Evolutionary conservation across 2,888 invertebrate species (phyloP), one percentile per base, ranked within the genome.

Genomic region (Xiphydria camelus): DNA sequence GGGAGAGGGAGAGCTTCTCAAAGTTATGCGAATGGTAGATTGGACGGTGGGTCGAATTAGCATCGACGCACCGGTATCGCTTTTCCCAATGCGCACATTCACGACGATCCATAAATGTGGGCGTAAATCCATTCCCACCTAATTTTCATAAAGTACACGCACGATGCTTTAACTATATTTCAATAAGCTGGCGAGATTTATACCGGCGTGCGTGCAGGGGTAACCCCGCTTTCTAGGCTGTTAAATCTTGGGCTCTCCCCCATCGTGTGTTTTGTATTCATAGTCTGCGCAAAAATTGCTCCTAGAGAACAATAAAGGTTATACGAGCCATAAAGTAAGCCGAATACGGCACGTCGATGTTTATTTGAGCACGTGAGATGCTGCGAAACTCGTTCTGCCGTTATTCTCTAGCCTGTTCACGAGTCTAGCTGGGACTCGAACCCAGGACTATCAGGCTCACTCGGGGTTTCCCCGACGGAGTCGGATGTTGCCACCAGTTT

Each of bases 241-340:
- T 66, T 69, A 68, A 70, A 70, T 70, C 66, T 64, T 53, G 45
- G 43, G 12, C 29, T 46, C 52, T 36, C 46, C 41, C 29, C 51
- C 57, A 47, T 66, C 57, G 65, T 63, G 59, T 50, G 59, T 68
- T 71, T 68, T 59, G 62, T 71, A 71, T 71, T 71, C 71, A 71
- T 71, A 66, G 71, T 63, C 66, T 64, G 64, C 52, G 65, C 57
- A 55, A 69, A 71, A 70, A 67, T 67, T 66, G 63, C 61, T 71
- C 50, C 67, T 64, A 62, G 62, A 66, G 65, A 62, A 58, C 59
- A 59, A 66, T 66, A 68, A 70, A 68, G 68, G 62, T 69, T 71
- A 70, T 65, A 66, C 61, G 68, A 55, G 57, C 59, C 58, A 59
- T 71, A 71, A 71, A 71, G 54, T 64, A 62, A 61, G 57, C 62